These are phyloP conservation scores for Phylloscopus whistleri DNA, from an alignment of 2,113 vertebrate species.

Conservation along the genomic window DNA sequence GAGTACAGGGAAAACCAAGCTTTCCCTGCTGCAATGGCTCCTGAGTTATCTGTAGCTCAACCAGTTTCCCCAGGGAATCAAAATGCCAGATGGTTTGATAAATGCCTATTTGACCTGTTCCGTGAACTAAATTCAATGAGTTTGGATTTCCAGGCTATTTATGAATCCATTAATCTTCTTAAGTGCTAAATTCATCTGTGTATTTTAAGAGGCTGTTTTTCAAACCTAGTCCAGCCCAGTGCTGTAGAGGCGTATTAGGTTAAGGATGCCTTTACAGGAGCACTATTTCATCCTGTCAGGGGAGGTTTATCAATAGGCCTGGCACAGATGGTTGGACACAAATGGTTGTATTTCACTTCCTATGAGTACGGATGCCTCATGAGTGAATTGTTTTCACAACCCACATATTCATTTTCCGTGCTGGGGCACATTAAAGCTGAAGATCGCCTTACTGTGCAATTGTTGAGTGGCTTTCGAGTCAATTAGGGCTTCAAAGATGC, in stretches of 20 bases:
- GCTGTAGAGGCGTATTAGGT: slow-evolving; percentile 24
- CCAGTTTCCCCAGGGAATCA: neutral
- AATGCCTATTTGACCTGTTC: slow-evolving; percentile 57
- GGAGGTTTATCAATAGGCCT: slow-evolving; percentile 20
- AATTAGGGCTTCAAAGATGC: neutral
- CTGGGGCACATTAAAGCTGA: neutral
- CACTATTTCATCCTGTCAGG: slow-evolving; percentile 24
- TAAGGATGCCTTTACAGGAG: slow-evolving; percentile 38
- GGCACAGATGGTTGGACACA: slow-evolving; percentile 10
- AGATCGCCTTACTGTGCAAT: neutral
- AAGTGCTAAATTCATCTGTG: slow-evolving; percentile 65
- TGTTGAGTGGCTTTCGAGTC: slow-evolving; percentile 9
- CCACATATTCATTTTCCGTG: neutral
- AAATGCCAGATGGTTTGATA: slow-evolving; percentile 56
- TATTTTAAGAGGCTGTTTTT: slow-evolving; percentile 62
- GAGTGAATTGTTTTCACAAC: slow-evolving; percentile 8
- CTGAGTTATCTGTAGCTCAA: neutral
- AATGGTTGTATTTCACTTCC: slow-evolving; percentile 22
- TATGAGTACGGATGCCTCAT: neutral
- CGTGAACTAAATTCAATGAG: slow-evolving; percentile 61
- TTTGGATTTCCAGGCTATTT: slow-evolving; percentile 75
- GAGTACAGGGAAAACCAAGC: neutral
- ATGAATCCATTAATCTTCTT: slow-evolving; percentile 81
- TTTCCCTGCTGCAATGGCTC: neutral
- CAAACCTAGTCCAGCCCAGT: slow-evolving; percentile 49